phyloP scores from a whole-genome alignment of 2,113 vertebrate genomes.

The Bufo gargarizans region DNA sequence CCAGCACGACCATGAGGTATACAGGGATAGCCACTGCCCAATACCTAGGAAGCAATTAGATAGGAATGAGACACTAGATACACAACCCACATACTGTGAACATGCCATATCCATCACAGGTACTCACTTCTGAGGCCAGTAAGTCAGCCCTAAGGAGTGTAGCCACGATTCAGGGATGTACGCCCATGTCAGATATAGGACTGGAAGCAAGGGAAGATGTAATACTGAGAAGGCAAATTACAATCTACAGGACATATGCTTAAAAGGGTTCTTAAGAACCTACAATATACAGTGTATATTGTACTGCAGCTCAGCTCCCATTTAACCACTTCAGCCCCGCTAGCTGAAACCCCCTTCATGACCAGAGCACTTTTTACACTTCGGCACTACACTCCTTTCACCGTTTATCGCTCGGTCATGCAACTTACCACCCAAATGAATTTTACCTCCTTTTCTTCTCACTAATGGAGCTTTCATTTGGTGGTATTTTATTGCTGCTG shows the following conservation, averaged over 20 bases:
- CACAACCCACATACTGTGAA: background rate
- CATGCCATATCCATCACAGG: background rate
- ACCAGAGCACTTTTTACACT: no score
- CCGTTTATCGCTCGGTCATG: no score
- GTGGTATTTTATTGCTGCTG: no score
- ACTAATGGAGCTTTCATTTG: no score
- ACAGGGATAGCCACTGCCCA: constrained; percentile 90
- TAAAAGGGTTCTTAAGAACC: no score
- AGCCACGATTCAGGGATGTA: constrained; percentile 91
- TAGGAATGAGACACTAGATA: background rate
- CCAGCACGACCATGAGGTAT: constrained; percentile 83
- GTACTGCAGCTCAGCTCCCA: no score
- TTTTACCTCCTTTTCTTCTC: no score
- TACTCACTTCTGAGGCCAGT: constrained; percentile 98
- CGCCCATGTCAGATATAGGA: constrained; percentile 92
- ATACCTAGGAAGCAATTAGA: constrained; percentile 73
- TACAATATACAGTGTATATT: no score
- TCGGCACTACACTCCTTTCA: no score
- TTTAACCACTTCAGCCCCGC: no score
- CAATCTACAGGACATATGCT: background rate
- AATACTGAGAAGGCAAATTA: background rate
- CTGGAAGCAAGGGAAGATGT: constrained; percentile 65
- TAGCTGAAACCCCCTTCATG: no score
- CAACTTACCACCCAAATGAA: no score
- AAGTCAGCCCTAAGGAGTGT: constrained; percentile 87